Base-by-base conservation (phyloP, 2,888 invertebrate genomes). In the Atherix ibis region DNA sequence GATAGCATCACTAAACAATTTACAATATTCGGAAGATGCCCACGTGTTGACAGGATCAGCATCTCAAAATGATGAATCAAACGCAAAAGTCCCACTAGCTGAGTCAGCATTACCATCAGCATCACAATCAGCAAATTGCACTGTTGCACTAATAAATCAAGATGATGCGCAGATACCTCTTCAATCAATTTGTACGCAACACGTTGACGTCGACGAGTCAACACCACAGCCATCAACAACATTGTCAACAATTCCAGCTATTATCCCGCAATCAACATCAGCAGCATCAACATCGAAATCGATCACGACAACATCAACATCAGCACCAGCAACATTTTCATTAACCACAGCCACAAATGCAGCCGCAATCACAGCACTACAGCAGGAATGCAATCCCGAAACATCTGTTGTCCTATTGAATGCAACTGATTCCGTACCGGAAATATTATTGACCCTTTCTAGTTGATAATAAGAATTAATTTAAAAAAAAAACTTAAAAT, bases 151-250 rank as follows among this genome's bases (percentile, higher is more conserved):
- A n/a, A n/a, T n/a, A 19, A 5, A n/a, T 34, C 34, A 35, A 34
- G 27, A 36, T 22, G 38, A 30, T 30, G 33, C 19, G 38, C 40
- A 36, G 34, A 31, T 32, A 27, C 31, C 30, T 31, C 36, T 33
- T 12, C 38, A 36, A 31, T 36, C 36, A 34, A 40, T 40, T 10
- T 27, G 12, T 10, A 32, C 14, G 24, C 34, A 10, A 32, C 37
- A 32, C 19, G 19, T 37, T 33, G 37, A 37, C 9, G 31, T 36
- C 35, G 22, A 39, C 35, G 39, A 38, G n/a, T n/a, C n/a, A n/a
- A n/a, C n/a, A n/a, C n/a, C n/a, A n/a, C n/a, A 39, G 30, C 32
- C 41, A 37, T 38, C 40, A 30, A 39, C 34, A 37, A 40, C 36
- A 27, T 37, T 39, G 39, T 40, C 30, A 13, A 24, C 30, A 24